A percentile compares a stretch with the other conserved stretches of the same genome.
Conservation (phyloP, 2,113 vertebrate species). For the Coptodon rendalli region DNA sequence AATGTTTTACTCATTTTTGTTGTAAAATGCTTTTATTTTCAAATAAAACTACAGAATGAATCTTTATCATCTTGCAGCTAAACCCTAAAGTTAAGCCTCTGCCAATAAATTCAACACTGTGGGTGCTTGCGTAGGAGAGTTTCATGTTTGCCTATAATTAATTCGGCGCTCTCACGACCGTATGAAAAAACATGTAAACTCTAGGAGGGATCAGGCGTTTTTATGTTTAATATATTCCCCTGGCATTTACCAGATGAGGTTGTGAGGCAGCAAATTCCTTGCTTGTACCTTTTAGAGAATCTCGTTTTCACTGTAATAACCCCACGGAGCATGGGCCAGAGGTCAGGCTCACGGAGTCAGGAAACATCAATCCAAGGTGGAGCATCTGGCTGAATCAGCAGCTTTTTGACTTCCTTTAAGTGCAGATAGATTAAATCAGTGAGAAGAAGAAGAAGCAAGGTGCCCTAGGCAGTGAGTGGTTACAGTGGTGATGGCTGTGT, state of each 20-base stretch:
- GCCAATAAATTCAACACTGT: background rate
- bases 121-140: background rate
- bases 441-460: background rate
- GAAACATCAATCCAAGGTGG: constrained; percentile 54
- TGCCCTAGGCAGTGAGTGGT: background rate
- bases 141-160: background rate
- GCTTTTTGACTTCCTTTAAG: constrained; percentile 47
- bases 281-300: background rate
- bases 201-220: background rate
- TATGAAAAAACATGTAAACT: background rate
- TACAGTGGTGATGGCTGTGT: background rate
- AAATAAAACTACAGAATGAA: background rate
- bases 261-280: background rate
- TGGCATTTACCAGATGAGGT: background rate
- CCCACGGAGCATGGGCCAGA: background rate
- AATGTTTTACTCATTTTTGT: background rate
- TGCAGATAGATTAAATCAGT: constrained; percentile 55
- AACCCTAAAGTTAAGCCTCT: background rate
- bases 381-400: constrained; percentile 47
- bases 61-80: background rate
- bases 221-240: background rate
- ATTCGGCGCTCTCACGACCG: background rate
- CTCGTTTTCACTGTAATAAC: background rate
- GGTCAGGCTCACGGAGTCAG: background rate
- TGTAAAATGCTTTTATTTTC: background rate